Evolutionary conservation across 2,888 invertebrate species (phyloP).

Genomic region (Scaptomyza reducta): DNA sequence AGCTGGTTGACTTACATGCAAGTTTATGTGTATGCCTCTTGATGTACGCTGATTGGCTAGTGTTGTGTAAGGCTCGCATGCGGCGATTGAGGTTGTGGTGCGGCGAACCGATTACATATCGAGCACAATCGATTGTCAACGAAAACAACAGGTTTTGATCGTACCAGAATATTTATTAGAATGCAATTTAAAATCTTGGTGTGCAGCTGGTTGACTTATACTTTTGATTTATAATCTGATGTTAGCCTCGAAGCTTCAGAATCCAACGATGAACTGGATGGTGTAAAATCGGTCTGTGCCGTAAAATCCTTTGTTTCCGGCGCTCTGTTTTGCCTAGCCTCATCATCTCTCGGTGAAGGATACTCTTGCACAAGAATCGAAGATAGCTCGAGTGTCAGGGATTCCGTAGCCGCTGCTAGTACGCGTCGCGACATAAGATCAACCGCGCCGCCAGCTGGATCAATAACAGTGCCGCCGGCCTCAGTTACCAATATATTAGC

Average conservation of each 20-base stretch:
- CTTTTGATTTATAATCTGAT: not conserved
- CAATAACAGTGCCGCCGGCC: conserved; percentile 95
- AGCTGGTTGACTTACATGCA: conserved; percentile 6
- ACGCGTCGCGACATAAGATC: conserved; percentile 93
- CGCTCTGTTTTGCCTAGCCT: conserved; percentile 12
- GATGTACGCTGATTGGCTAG: conserved; percentile 37
- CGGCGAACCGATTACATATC: not conserved
- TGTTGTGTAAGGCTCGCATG: conserved; percentile 13
- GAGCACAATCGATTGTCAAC: not conserved
- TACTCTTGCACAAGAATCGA: conserved; percentile 88
- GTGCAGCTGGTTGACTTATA: conserved; percentile 12
- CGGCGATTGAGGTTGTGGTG: conserved; percentile 10
- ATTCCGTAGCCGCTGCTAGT: conserved; percentile 89
- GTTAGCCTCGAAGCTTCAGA: conserved; percentile 9
- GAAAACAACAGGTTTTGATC: not conserved
- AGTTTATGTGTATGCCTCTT: conserved; percentile 8
- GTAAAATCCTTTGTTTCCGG: conserved; percentile 33
- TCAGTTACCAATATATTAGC: conserved; percentile 94
- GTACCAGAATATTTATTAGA: conserved; percentile 15
- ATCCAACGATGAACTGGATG: conserved; percentile 37
- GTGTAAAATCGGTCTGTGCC: conserved; percentile 55
- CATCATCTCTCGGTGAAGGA: conserved; percentile 88
- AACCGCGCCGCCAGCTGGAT: conserved; percentile 92
- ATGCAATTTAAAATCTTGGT: conserved; percentile 25
- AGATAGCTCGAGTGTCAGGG: conserved; percentile 89